Conservation (phyloP, 2,113 vertebrate genomes). For the Melanerpes aurifrons region DNA sequence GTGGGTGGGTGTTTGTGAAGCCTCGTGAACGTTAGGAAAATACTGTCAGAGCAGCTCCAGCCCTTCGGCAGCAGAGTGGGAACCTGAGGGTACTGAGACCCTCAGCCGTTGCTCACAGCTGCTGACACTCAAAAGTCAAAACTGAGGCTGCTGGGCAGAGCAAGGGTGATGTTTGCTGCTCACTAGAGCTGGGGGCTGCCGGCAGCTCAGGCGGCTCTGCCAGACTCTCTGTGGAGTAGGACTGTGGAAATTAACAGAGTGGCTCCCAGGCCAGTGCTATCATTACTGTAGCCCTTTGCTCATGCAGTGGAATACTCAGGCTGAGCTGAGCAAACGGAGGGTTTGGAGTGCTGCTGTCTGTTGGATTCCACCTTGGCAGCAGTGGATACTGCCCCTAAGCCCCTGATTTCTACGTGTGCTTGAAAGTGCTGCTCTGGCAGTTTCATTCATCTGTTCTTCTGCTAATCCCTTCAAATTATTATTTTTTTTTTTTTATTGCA, state of each 20-base stretch:
- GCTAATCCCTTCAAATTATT: neutral
- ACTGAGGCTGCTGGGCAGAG: neutral
- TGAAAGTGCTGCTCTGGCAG: neutral
- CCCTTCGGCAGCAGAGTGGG: neutral
- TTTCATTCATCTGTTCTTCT: neutral
- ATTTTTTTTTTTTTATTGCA: neutral
- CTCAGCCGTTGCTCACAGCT: neutral
- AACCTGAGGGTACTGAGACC: neutral
- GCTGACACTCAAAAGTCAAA: neutral
- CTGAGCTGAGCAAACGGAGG: neutral
- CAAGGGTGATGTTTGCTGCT: neutral
- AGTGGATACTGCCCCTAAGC: neutral
- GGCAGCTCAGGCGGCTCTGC: neutral
- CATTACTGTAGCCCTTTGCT: neutral
- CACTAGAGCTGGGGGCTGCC: rapidly evolving
- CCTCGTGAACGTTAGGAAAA: neutral
- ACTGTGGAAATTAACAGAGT: rapidly evolving
- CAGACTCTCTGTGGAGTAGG: neutral
- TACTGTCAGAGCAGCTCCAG: neutral
- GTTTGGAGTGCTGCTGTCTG: neutral
- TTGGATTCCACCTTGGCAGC: neutral
- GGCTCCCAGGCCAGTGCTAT: rapidly evolving
- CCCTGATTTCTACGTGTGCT: neutral
- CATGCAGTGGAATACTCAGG: neutral
- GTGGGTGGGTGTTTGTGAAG: neutral